Evolutionary conservation across 2,113 vertebrate species (phyloP), one percentile per base, ranked within the genome.

Genomic region (Ochotona princeps): DNA sequence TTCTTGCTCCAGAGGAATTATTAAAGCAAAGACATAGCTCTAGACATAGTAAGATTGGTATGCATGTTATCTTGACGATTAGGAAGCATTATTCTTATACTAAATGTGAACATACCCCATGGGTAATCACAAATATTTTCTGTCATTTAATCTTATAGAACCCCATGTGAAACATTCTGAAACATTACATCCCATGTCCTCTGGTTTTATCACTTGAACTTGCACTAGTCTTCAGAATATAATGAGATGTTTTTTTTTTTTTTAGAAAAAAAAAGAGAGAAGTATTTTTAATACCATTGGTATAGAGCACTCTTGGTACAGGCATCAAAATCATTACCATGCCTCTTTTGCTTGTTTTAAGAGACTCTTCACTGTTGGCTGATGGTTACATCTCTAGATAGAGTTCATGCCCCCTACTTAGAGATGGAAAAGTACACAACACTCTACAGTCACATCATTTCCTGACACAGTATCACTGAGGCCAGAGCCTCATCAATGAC

Each of bases 1-100:
- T 72, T 61, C 13, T 76, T 85, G 14, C 83, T 91, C 94, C 63
- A 91, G 95, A 91, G 57, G 49, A 94, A 8, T 80, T 61, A 94
- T 35, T 66, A 81, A 72, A 87, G 44, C 28, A 79, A 87, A 92
- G 80, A 60, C 3, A 86, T 80, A 80, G 32, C n/a, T 23, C 28
- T n/a, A n/a, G n/a, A n/a, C n/a, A n/a, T n/a, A n/a, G 12, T 57
- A 15, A 57, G 12, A 57, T 57, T 57, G 14, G 54, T 57, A 4
- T 57, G 26, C 65, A 15, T 1, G 26, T 49, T 82, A 72, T 17
- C 17, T 74, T 72, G 23, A 4, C 63, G 66, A 6, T 88, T 47
- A 73, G 66, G 35, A 63, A 70, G 47, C 38, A 66, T 28, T 88
- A 7, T 20, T 85, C 21, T 90, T 30, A 82, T 15, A 32, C 9